These are phyloP conservation scores for Miniopterus natalensis DNA, from an alignment of 2,113 vertebrate species.

Conservation along the genomic window DNA sequence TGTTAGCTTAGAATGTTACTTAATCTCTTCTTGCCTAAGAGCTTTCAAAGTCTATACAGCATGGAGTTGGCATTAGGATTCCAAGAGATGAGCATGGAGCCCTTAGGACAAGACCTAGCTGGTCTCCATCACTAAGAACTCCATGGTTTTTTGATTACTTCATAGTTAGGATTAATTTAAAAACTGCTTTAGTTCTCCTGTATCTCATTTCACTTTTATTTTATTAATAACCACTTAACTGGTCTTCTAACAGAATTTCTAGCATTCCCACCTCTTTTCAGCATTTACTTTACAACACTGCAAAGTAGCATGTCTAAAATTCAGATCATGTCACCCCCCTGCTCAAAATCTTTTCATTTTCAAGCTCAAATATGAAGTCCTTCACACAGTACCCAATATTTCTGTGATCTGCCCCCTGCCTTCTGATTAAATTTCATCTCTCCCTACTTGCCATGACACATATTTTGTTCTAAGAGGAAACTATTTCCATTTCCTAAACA, in stretches of 20 bases:
- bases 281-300: not conserved
- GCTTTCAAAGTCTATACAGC: not conserved
- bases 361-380: not conserved
- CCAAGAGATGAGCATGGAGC: fast-evolving
- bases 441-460: not conserved
- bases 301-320: not conserved
- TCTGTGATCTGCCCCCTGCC: not conserved
- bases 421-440: not conserved
- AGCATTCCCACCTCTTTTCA: not conserved
- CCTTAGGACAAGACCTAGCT: not conserved
- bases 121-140: not conserved
- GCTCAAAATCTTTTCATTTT: not conserved
- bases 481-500: not conserved
- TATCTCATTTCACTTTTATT: not conserved
- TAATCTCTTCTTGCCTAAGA: not conserved
- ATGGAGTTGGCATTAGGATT: not conserved
- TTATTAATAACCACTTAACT: not conserved
- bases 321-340: not conserved
- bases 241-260: not conserved
- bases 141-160: not conserved
- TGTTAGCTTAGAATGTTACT: not conserved
- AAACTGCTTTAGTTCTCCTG: not conserved
- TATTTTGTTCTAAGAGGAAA: not conserved
- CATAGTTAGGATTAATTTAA: not conserved
- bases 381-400: not conserved